These are phyloP conservation scores for Geotrypetes seraphini DNA, from an alignment of 2,797 vertebrate genomes.

Conservation along the genomic window DNA sequence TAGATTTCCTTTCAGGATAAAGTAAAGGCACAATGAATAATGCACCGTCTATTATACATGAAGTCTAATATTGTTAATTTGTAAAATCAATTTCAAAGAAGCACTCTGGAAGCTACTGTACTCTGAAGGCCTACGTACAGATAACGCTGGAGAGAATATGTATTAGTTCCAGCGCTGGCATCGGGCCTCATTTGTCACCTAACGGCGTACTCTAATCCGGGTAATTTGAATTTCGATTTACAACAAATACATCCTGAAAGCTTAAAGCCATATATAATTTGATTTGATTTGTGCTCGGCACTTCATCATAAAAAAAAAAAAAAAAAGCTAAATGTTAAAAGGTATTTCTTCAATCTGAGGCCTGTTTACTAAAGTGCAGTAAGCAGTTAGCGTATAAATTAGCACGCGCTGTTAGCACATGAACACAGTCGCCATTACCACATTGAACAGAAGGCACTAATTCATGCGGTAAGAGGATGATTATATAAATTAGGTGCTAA, in stretches of 20 bases:
- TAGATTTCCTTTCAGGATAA: conserved; percentile 46
- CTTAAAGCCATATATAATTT: conserved; percentile 49
- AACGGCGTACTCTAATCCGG: conserved; percentile 40
- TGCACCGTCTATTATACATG: conserved; percentile 38
- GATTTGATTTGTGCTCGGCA: conserved; percentile 52
- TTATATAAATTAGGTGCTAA: no score
- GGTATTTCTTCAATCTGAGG: conserved; percentile 28
- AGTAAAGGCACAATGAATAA: conserved; percentile 39
- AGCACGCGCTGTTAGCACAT: no score
- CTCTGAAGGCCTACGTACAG: conserved; percentile 24
- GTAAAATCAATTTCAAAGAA: conserved; percentile 55
- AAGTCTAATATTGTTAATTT: conserved; percentile 55
- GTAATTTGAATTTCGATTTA: conserved; percentile 59
- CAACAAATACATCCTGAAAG: conserved; percentile 63
- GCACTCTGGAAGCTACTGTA: conserved; percentile 46
- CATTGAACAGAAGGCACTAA: no score
- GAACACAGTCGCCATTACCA: no score
- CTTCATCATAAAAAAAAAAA: conserved; percentile 55
- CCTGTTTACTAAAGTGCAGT: no score
- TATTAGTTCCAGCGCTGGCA: conserved; percentile 51
- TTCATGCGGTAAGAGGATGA: no score
- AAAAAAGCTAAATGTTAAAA: conserved; percentile 39
- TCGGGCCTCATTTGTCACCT: conserved; percentile 47
- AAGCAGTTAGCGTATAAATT: no score
- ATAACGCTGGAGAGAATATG: conserved; percentile 39